A percentile compares a stretch with the other conserved stretches of the same genome.
Evolutionary conservation across 2,113 vertebrate genomes (phyloP).

Genomic region (Pogonocichla stellata): DNA sequence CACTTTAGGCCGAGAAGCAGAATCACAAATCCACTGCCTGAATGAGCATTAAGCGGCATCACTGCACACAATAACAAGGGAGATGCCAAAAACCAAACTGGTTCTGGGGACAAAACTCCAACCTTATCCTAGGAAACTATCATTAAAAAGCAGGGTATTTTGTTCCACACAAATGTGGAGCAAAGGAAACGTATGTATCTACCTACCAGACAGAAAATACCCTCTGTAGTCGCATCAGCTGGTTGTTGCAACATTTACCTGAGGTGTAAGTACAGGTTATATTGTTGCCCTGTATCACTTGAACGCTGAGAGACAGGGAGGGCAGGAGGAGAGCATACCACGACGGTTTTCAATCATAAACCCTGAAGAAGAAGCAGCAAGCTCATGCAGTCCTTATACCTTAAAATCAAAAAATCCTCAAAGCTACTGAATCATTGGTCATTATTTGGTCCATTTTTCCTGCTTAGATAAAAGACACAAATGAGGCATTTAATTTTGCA

Average conservation of each 20-base stretch:
- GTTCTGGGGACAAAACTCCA: neutral
- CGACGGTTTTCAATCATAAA: neutral
- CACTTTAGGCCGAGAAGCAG: slow-evolving; percentile 36
- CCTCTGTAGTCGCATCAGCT: neutral
- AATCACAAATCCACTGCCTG: slow-evolving; percentile 25
- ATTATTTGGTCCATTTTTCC: neutral
- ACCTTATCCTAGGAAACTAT: neutral
- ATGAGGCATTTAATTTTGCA: neutral
- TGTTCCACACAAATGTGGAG: neutral
- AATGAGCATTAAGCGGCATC: slow-evolving; percentile 37
- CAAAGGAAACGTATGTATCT: fast-evolving
- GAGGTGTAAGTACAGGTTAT: neutral
- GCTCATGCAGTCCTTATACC: neutral
- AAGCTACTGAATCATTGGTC: neutral
- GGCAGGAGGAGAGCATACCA: neutral
- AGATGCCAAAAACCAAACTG: neutral
- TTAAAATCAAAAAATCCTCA: neutral
- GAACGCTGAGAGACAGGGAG: neutral
- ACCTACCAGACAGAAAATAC: neutral
- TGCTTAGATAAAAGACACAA: neutral
- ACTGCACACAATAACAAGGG: neutral
- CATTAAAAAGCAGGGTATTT: neutral
- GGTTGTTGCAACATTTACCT: neutral
- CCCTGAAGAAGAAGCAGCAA: neutral
- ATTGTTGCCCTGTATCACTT: neutral